Percentiles rank a stretch among this genome's conserved stretches.
Evolutionary conservation across 2,888 invertebrate genomes (phyloP).

Genomic region (Trichogramma evanescens): DNA sequence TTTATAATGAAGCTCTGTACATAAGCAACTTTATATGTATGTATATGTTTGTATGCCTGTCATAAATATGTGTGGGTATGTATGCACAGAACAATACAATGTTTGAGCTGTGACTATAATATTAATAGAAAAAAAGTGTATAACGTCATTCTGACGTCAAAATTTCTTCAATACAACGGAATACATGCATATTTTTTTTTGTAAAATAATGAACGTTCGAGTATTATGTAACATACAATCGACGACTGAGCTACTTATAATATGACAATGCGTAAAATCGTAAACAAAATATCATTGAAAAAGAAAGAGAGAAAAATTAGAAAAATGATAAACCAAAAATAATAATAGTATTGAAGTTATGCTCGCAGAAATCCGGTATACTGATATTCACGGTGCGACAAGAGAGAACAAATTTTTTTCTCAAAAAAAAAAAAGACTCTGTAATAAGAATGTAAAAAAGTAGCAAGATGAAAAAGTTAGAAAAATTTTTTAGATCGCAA

Average conservation of each 20-base stretch:
- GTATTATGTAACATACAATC: no score
- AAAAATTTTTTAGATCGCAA: conserved; percentile 13
- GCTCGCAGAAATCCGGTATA: conserved; percentile 6
- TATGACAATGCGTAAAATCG: background rate
- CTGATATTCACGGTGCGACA: conserved; percentile 17
- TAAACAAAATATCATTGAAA: background rate
- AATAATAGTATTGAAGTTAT: background rate
- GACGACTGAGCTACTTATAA: background rate
- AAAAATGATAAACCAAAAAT: background rate
- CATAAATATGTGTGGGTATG: conserved; percentile 15
- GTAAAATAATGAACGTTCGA: no score
- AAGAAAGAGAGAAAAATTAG: conserved; percentile 6
- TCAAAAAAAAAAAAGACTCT: conserved; percentile 32
- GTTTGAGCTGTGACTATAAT: no score
- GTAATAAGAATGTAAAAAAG: conserved; percentile 37
- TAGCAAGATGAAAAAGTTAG: conserved; percentile 6
- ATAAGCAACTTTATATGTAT: conserved; percentile 21
- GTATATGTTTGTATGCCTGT: conserved; percentile 22
- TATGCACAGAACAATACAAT: background rate
- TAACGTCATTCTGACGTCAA: conserved; percentile 11
- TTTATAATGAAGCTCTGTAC: conserved; percentile 18
- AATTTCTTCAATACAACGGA: no score
- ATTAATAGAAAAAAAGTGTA: no score
- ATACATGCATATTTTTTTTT: no score
- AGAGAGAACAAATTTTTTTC: conserved; percentile 32